Conservation (phyloP, 2,113 vertebrate genomes). For the Megaleporinus macrocephalus region DNA sequence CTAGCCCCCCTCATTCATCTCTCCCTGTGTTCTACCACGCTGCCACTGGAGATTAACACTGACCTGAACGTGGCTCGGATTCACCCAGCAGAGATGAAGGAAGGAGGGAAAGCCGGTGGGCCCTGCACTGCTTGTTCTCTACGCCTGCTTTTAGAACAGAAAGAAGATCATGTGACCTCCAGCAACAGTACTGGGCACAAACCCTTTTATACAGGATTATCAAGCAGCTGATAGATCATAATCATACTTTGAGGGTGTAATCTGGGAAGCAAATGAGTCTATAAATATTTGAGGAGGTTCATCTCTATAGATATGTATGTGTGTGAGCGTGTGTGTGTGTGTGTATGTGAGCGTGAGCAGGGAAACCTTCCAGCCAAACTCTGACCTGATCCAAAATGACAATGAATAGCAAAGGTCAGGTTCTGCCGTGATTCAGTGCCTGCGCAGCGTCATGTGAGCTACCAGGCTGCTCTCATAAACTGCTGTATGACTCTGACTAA, state of each 20-base stretch:
- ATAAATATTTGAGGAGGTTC: neutral
- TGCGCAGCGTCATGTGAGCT: constrained; percentile 28
- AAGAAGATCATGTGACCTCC: neutral
- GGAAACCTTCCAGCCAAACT: neutral
- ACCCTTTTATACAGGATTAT: neutral
- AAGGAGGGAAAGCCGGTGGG: neutral
- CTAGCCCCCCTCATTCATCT: neutral
- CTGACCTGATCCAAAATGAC: neutral
- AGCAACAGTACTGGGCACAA: neutral
- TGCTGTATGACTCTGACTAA: constrained; percentile 25
- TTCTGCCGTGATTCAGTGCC: neutral
- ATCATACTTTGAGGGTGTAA: neutral
- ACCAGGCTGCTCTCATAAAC: constrained; percentile 27
- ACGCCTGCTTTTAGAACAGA: constrained; percentile 4
- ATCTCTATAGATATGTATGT: neutral
- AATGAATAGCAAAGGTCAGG: neutral
- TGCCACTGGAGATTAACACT: neutral
- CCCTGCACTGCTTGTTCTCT: neutral
- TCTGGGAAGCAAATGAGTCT: neutral
- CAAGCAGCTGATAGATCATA: neutral
- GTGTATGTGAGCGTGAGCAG: no score
- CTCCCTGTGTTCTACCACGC: neutral
- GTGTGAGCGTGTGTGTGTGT: no score
- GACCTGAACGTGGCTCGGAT: constrained; percentile 15
- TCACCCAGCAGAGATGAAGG: neutral